Conservation (phyloP, 1,140 invertebrate genomes). For the Papilio polyxenes region DNA sequence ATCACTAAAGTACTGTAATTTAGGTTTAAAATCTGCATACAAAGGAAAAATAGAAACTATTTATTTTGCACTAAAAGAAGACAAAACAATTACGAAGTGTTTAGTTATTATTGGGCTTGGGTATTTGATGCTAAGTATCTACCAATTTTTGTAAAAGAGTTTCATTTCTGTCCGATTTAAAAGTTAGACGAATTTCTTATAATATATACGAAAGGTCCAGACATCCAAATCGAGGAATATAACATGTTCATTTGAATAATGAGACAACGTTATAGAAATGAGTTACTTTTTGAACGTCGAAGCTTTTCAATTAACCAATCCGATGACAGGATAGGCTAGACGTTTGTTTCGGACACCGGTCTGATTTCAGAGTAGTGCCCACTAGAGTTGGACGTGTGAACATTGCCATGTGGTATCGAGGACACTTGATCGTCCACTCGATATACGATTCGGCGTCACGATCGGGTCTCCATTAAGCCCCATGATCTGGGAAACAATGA, state of each 20-base stretch:
- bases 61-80: too few species aligned
- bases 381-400: conserved; percentile 46
- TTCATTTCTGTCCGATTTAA: too few species aligned
- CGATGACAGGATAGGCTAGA: conserved; percentile 49
- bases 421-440: conserved; percentile 52
- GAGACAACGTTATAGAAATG: conserved; percentile 34
- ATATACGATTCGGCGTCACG: conserved; percentile 58
- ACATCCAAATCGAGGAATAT: too few species aligned
- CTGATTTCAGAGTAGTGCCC: conserved; percentile 46
- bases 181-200: too few species aligned
- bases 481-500: conserved; percentile 54
- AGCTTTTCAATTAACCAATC: conserved; percentile 58
- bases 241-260: too few species aligned
- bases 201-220: too few species aligned
- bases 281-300: conserved; percentile 40
- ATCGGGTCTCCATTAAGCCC: conserved; percentile 55
- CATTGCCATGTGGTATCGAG: conserved; percentile 51
- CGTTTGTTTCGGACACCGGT: conserved; percentile 51
- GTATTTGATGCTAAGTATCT: too few species aligned
- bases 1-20: background rate
- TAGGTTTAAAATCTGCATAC: background rate
- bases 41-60: background rate
- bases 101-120: too few species aligned
- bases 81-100: too few species aligned
- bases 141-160: too few species aligned